Conservation (phyloP, 2,797 vertebrate species). For the Sebastes kiyomatsui region DNA sequence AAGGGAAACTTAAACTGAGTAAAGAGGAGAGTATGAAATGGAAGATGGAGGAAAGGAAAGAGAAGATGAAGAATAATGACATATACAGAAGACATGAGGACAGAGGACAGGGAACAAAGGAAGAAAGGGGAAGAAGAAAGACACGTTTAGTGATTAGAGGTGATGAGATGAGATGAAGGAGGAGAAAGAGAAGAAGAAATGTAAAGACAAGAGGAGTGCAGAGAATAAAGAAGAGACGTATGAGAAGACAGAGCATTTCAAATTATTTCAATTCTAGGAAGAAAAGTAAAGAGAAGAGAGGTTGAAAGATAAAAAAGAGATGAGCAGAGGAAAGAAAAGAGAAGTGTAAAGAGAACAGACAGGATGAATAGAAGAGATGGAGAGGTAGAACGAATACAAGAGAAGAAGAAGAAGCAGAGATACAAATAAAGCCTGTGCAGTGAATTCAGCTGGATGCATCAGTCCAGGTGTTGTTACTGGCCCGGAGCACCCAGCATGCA, state of each 20-base stretch:
- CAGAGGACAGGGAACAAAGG: neutral
- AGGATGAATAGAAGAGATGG: neutral
- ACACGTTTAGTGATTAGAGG: neutral
- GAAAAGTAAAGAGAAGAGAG: neutral
- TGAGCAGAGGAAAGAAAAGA: neutral
- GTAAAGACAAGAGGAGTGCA: neutral
- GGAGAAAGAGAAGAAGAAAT: neutral
- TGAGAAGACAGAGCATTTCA: neutral
- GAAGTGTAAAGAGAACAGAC: no score
- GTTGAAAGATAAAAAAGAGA: neutral
- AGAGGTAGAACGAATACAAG: neutral
- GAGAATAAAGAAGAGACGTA: neutral
- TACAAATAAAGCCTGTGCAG: constrained; percentile 15
- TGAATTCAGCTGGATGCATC: constrained; percentile 33
- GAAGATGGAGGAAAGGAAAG: neutral
- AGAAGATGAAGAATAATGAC: neutral
- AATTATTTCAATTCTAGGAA: neutral
- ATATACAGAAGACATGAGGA: neutral
- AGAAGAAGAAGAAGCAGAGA: neutral
- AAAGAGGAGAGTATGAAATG: neutral
- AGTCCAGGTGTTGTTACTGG: constrained; percentile 46
- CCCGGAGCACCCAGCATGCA: constrained; percentile 19
- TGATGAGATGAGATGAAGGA: neutral
- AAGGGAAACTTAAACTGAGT: neutral
- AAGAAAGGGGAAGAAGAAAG: neutral